Conservation (phyloP, 2,888 invertebrate species). For the Caenorhabditis imperialis region DNA sequence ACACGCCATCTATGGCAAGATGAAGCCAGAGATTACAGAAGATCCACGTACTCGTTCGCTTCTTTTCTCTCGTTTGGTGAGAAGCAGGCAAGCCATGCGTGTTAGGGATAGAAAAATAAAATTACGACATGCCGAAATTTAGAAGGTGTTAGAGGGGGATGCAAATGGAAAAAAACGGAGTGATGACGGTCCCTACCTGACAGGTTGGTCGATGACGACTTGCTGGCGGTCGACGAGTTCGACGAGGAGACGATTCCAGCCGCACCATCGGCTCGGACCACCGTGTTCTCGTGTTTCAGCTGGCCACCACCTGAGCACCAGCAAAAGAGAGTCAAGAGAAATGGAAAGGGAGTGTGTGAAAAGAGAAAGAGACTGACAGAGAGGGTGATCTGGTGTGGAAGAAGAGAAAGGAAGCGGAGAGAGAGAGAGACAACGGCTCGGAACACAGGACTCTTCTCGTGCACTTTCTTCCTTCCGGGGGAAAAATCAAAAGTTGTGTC, state of each 20-base stretch:
- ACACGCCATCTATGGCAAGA: conserved; percentile 1
- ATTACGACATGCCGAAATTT: neutral
- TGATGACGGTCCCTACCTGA: conserved; percentile 51
- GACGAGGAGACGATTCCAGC: conserved; percentile 39
- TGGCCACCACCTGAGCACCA: conserved; percentile 62
- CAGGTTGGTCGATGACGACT: conserved; percentile 47
- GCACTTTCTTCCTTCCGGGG: too few species aligned
- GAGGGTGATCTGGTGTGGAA: neutral
- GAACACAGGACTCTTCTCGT: too few species aligned
- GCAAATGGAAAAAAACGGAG: too few species aligned
- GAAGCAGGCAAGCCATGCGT: too few species aligned
- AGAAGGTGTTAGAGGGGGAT: too few species aligned
- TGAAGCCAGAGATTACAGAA: too few species aligned
- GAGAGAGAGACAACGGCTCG: conserved; percentile 22
- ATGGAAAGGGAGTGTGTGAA: conserved; percentile 11
- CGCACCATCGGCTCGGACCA: conserved; percentile 75
- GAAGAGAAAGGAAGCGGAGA: conserved; percentile 8
- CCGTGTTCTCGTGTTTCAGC: conserved; percentile 78
- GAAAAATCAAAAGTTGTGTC: too few species aligned
- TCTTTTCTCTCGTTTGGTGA: too few species aligned
- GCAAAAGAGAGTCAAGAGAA: conserved; percentile 29
- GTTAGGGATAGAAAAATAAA: neutral
- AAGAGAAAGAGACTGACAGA: conserved; percentile 12
- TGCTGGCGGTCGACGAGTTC: conserved; percentile 55
- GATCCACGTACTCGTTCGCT: too few species aligned